Percentiles rank a stretch among this genome's conserved stretches.
Evolutionary conservation across 1,140 invertebrate species (phyloP).

Genomic region (Ganaspis sp.): DNA sequence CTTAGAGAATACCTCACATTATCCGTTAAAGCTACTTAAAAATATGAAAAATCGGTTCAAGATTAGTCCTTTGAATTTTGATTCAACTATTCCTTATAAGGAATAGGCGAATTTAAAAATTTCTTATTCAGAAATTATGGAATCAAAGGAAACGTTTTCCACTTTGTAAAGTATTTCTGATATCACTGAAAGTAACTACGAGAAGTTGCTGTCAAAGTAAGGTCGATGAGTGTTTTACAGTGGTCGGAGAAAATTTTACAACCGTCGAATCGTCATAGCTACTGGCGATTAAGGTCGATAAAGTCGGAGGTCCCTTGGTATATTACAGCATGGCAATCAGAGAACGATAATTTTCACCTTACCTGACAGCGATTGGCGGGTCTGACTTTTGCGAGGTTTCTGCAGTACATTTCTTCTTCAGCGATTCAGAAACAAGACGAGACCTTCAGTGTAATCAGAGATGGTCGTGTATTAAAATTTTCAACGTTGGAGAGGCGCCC

Average conservation of each 20-base stretch:
- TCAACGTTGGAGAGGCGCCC: neutral
- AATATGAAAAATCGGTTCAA: no score
- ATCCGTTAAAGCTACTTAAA: no score
- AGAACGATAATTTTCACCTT: constrained; percentile 60
- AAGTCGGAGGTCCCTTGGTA: constrained; percentile 51
- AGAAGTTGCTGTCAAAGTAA: constrained; percentile 32
- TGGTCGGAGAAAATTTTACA: constrained; percentile 53
- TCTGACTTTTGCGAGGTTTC: neutral
- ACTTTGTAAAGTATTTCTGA: no score
- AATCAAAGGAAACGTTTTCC: no score
- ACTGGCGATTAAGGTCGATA: constrained; percentile 57
- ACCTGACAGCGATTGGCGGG: constrained; percentile 54
- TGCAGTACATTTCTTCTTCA: constrained; percentile 32
- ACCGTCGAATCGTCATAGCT: constrained; percentile 46
- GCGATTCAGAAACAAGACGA: constrained; percentile 38
- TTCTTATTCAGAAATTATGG: no score
- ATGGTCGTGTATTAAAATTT: constrained; percentile 57
- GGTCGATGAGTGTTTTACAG: constrained; percentile 46
- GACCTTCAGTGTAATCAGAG: constrained; percentile 46
- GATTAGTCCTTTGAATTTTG: no score
- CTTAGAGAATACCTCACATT: no score
- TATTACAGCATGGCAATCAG: constrained; percentile 55
- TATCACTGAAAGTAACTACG: no score
- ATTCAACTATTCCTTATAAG: no score
- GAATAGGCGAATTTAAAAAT: no score